Conservation (phyloP, 1,140 invertebrate genomes). For the Physella acuta region DNA sequence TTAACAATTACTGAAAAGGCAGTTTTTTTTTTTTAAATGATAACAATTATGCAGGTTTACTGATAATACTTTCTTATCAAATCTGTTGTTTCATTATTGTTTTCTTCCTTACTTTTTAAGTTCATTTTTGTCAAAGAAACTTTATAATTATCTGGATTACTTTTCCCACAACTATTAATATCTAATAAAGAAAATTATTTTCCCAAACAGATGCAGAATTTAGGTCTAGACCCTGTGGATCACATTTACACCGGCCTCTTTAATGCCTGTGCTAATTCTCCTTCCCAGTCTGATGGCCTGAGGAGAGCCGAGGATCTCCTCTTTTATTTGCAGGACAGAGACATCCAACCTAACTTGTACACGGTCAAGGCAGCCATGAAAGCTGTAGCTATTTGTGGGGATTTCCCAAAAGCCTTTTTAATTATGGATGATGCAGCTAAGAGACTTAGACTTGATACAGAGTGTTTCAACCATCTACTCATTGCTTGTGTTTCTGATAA, state of each 20-base stretch:
- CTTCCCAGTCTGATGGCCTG: slow-evolving; percentile 68
- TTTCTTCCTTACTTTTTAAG: no score
- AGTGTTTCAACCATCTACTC: slow-evolving; percentile 78
- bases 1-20: no score
- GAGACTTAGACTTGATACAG: slow-evolving; percentile 67
- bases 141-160: no score
- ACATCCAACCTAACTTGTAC: slow-evolving; percentile 70
- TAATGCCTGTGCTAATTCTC: slow-evolving; percentile 83
- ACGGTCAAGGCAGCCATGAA: slow-evolving; percentile 89
- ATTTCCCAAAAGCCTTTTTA: slow-evolving; percentile 74
- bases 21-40: no score
- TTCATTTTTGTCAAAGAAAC: no score
- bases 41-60: no score
- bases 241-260: slow-evolving; percentile 82
- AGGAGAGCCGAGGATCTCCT: slow-evolving; percentile 69
- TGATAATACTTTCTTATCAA: no score
- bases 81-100: no score
- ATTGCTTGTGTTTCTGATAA: slow-evolving; percentile 79
- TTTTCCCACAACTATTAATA: no score
- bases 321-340: slow-evolving; percentile 71
- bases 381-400: slow-evolving; percentile 80
- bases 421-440: slow-evolving; percentile 80
- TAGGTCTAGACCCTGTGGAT: slow-evolving; percentile 68
- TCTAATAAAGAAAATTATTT: neutral
- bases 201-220: slow-evolving; percentile 70